phyloP scores from a whole-genome alignment of 2,888 invertebrate species.

The Patella pellucida region DNA sequence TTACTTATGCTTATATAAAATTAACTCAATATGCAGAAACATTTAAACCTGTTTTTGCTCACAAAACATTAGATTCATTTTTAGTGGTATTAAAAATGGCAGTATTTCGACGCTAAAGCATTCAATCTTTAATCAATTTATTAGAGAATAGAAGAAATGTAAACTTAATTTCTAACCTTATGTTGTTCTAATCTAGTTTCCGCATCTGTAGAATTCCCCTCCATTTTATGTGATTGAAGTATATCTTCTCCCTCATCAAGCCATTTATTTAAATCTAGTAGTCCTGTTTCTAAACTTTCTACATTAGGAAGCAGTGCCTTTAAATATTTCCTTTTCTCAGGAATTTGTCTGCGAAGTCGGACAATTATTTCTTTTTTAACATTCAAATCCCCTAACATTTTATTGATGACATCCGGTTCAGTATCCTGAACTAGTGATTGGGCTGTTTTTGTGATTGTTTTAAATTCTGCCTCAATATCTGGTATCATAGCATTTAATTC shows the following conservation, averaged over 20 bases:
- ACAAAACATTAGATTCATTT: neutral
- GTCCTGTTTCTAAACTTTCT: constrained; percentile 89
- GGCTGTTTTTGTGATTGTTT: constrained; percentile 90
- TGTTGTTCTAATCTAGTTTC: constrained; percentile 85
- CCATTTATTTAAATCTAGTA: constrained; percentile 89
- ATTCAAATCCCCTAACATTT: constrained; percentile 85
- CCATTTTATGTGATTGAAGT: constrained; percentile 76
- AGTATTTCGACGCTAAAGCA: too few relatives aligned
- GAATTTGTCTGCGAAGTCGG: constrained; percentile 76
- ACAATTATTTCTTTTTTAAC: constrained; percentile 65
- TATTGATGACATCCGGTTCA: constrained; percentile 90
- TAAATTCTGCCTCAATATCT: constrained; percentile 89
- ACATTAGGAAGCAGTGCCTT: constrained; percentile 77
- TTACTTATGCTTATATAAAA: neutral
- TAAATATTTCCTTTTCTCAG: constrained; percentile 81
- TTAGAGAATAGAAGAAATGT: too few relatives aligned
- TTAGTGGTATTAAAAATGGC: too few relatives aligned
- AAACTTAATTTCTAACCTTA: constrained; percentile 73
- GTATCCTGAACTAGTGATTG: constrained; percentile 91
- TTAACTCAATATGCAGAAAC: neutral
- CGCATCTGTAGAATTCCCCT: constrained; percentile 80
- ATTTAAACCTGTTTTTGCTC: neutral
- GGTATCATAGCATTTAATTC: constrained; percentile 86
- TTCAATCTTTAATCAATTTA: too few relatives aligned
- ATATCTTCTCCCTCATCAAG: constrained; percentile 86